These are phyloP conservation scores for Hoplostethus mediterraneus DNA, from an alignment of 2,797 vertebrate genomes.

Conservation along the genomic window DNA sequence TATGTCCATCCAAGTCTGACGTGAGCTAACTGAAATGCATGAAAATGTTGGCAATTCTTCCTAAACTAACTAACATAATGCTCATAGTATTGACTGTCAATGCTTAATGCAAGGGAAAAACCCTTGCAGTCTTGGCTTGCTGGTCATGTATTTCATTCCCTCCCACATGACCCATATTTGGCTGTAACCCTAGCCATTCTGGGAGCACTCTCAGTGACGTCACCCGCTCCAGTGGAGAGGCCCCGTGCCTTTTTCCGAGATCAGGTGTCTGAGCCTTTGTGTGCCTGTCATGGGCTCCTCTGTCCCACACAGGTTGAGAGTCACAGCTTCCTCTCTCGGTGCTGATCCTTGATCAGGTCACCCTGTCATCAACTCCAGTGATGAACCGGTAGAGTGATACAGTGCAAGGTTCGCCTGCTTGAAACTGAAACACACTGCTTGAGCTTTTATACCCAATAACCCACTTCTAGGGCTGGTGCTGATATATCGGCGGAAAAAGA, in stretches of 20 bases:
- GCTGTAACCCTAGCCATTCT: slow-evolving; percentile 73
- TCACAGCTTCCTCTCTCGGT: slow-evolving; percentile 32
- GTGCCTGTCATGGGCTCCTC: slow-evolving; percentile 44
- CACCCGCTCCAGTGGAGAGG: slow-evolving; percentile 47
- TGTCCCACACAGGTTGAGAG: slow-evolving; percentile 21
- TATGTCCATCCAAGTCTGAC: neutral
- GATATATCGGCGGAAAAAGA: neutral
- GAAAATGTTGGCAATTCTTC: neutral
- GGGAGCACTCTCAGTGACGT: slow-evolving; percentile 55
- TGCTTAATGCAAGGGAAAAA: slow-evolving; percentile 21
- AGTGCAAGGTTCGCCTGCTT: slow-evolving; percentile 16
- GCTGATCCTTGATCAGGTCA: slow-evolving; percentile 57
- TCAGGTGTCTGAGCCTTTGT: slow-evolving; percentile 81
- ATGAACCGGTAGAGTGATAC: slow-evolving; percentile 35
- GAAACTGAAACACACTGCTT: neutral
- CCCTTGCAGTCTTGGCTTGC: slow-evolving; percentile 14
- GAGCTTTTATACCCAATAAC: neutral
- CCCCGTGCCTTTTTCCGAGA: slow-evolving; percentile 79
- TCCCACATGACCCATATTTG: slow-evolving; percentile 68
- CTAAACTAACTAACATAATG: neutral
- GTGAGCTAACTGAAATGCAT: neutral
- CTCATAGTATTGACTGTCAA: slow-evolving; percentile 1
- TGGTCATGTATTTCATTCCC: slow-evolving; percentile 35
- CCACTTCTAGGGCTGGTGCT: neutral
- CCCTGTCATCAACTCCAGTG: slow-evolving; percentile 17